Evolutionary conservation across 2,888 invertebrate genomes (phyloP), one percentile per base, ranked within the genome.

Genomic region (Cancer borealis): DNA sequence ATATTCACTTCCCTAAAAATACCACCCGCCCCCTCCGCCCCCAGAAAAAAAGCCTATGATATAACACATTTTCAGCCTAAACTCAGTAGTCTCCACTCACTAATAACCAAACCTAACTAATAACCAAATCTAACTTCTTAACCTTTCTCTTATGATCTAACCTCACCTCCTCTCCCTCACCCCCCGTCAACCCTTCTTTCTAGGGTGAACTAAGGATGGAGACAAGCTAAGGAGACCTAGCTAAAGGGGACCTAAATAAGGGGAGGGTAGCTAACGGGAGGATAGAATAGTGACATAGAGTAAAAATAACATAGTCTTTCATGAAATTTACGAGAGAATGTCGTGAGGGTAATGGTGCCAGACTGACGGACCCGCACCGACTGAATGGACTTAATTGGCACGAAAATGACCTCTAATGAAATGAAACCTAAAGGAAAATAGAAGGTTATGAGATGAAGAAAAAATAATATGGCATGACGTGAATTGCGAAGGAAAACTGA

Each of bases 341-440:
- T n/a, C 73, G 73, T 73, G 73, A 6, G n/a, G 73, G 73, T 73
- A 73, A 73, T 73, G 73, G 73, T 73, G 73, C n/a, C 73, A 26
- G 73, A 21, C 73, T 73, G 73, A 73, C 73, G 73, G 26, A 26
- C n/a, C 73, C 4, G 17, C 73, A n/a, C 21, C 5, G n/a, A n/a
- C 73, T n/a, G 73, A 73, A 73, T 73, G 73, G 73, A 73, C 73
- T 73, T 73, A 73, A 73, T 73, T 73, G 73, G 73, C 73, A 73
- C 73, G 73, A 73, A 73, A 73, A 73, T 73, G 73, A 73, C 73
- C 73, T 73, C 21, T 73, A 73, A 73, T 73, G 73, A 73, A 73
- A 73, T 73, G 73, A 73, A 73, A n/a, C 73, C 21, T 73, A 73
- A 73, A 73, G 73, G n/a, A 73, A 73, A 73, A 73, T 21, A n/a